A percentile compares a stretch with the other conserved stretches of the same genome.
Evolutionary conservation across 2,888 invertebrate species (phyloP).

Genomic region (Spodoptera picta): DNA sequence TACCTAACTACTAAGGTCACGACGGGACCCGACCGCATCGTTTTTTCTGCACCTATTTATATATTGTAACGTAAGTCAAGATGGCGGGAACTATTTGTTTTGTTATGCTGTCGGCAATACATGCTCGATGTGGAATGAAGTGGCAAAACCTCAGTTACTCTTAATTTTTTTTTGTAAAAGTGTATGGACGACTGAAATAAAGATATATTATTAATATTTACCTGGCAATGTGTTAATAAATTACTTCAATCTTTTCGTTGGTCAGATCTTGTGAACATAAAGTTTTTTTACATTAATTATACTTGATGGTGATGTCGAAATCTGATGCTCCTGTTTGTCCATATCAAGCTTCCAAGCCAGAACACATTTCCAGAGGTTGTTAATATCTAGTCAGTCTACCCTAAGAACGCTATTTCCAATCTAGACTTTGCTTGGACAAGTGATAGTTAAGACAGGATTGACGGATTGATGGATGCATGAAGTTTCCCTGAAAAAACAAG

Average conservation of each 20-base stretch:
- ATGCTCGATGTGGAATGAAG: constrained; percentile 1
- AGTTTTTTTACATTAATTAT: too few species aligned
- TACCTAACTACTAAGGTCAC: constrained; percentile 51
- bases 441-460: constrained; percentile 22
- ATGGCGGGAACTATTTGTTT: constrained; percentile 33
- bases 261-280: too few species aligned
- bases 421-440: constrained; percentile 8
- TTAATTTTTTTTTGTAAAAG: too few species aligned
- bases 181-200: too few species aligned
- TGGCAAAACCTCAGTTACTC: neutral
- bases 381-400: constrained; percentile 12
- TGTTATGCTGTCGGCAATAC: constrained; percentile 23
- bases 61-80: constrained; percentile 43
- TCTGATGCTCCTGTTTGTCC: too few species aligned
- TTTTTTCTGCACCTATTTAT: constrained; percentile 47
- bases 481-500: constrained; percentile 4
- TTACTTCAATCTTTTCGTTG: too few species aligned
- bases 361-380: constrained; percentile 1
- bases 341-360: too few species aligned
- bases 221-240: neutral
- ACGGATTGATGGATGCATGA: constrained; percentile 31
- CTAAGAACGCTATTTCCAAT: constrained; percentile 23
- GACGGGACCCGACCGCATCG: constrained; percentile 49
- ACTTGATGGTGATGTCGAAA: too few species aligned
- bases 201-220: too few species aligned